A percentile compares a stretch with the other conserved stretches of the same genome.
Conservation (phyloP, 2,113 vertebrate genomes). For the Planiliza haematocheilus region DNA sequence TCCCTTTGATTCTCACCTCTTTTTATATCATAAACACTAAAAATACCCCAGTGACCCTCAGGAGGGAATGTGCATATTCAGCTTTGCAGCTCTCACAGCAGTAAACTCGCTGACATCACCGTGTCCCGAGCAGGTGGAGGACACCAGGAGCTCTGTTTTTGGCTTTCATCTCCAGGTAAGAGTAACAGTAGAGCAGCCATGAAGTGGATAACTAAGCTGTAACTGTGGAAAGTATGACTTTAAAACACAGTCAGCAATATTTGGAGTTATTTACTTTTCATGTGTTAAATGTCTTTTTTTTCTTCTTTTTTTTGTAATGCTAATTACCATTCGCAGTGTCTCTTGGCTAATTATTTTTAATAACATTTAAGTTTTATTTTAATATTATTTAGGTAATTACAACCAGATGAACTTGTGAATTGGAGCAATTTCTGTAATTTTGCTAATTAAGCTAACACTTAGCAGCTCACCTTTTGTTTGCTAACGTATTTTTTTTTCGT, state of each 20-base stretch:
- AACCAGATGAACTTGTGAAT: too few relatives aligned
- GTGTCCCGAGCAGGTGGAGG: conserved; percentile 77
- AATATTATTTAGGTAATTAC: too few relatives aligned
- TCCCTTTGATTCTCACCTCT: conserved; percentile 60
- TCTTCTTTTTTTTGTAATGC: not conserved
- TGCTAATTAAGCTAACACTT: too few relatives aligned
- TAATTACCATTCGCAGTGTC: too few relatives aligned
- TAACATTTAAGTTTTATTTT: too few relatives aligned
- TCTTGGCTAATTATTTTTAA: too few relatives aligned
- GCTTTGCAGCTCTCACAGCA: conserved; percentile 71
- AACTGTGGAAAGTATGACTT: not conserved
- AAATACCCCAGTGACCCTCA: conserved; percentile 76
- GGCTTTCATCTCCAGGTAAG: conserved; percentile 52
- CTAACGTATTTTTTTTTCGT: too few relatives aligned
- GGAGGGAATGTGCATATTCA: conserved; percentile 72
- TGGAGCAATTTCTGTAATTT: too few relatives aligned
- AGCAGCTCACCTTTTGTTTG: too few relatives aligned
- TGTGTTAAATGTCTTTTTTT: not conserved
- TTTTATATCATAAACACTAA: conserved; percentile 74
- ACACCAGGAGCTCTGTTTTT: conserved; percentile 54
- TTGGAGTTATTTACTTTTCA: not conserved
- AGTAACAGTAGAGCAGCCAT: not conserved
- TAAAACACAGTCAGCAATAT: not conserved
- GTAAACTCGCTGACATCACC: conserved; percentile 78
- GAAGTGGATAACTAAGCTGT: not conserved